Conservation (phyloP, 2,888 invertebrate species). For the Pheosia tremula region DNA sequence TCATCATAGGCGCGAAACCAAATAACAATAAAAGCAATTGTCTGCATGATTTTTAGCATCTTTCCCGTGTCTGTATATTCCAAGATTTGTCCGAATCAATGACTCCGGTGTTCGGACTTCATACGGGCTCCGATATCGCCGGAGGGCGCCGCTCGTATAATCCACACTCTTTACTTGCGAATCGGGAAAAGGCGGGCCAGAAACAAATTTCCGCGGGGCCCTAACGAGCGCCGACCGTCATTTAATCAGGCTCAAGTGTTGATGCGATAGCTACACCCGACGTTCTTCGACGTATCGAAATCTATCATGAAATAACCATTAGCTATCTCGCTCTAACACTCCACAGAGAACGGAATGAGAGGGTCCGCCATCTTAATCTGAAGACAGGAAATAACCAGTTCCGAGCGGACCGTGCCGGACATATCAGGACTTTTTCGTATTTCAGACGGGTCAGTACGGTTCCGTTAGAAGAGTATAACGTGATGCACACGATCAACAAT, state of each 20-base stretch:
- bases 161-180: slow-evolving; percentile 44
- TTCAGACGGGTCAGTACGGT: slow-evolving; percentile 49
- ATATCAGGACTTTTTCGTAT: slow-evolving; percentile 68
- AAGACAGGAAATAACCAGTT: slow-evolving; percentile 70
- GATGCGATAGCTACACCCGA: slow-evolving; percentile 60
- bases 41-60: too few species aligned
- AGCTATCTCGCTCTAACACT: slow-evolving; percentile 39
- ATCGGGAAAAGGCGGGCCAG: slow-evolving; percentile 16
- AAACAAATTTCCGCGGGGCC: slow-evolving; percentile 54
- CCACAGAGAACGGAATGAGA: slow-evolving; percentile 17
- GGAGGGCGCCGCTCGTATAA: slow-evolving; percentile 38
- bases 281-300: slow-evolving; percentile 54
- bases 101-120: slow-evolving; percentile 26
- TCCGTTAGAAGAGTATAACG: slow-evolving; percentile 14
- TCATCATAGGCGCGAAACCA: too few species aligned
- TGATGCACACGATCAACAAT: background rate
- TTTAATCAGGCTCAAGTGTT: slow-evolving; percentile 76
- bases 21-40: too few species aligned
- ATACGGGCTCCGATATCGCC: slow-evolving; percentile 27
- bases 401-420: slow-evolving; percentile 56
- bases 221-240: slow-evolving; percentile 66
- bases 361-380: slow-evolving; percentile 54
- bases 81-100: slow-evolving; percentile 44
- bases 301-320: slow-evolving; percentile 56
- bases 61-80: slow-evolving; percentile 17